phyloP scores from a whole-genome alignment of 2,888 invertebrate genomes.

The Rotaria socialis region DNA sequence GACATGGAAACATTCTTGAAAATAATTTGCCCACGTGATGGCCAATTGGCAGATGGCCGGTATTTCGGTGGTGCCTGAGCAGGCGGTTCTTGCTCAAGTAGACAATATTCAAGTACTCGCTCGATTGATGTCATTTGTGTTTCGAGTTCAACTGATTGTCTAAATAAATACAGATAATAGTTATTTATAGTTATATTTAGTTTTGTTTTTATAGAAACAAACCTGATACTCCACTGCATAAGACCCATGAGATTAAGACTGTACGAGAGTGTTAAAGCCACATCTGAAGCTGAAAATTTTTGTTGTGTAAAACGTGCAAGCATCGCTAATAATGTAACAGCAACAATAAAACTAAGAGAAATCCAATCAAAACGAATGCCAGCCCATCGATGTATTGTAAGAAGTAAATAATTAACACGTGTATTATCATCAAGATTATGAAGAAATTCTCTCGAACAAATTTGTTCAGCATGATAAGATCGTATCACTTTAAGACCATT shows the following conservation, averaged over 20 bases:
- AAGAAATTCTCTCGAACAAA: slow-evolving; percentile 60
- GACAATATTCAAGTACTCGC: slow-evolving; percentile 73
- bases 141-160: slow-evolving; percentile 65
- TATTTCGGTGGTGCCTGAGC: slow-evolving; percentile 53
- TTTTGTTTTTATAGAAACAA: no score
- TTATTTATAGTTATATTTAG: no score
- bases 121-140: slow-evolving; percentile 68
- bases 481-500: slow-evolving; percentile 6
- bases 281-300: neutral
- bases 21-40: slow-evolving; percentile 55
- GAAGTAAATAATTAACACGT: slow-evolving; percentile 83
- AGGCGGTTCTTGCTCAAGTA: slow-evolving; percentile 63
- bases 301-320: neutral
- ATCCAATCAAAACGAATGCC: slow-evolving; percentile 85
- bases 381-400: slow-evolving; percentile 83
- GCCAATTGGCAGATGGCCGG: slow-evolving; percentile 54
- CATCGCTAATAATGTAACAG: slow-evolving; percentile 66
- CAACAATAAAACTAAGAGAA: slow-evolving; percentile 76
- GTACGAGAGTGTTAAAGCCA: slow-evolving; percentile 55
- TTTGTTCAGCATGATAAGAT: neutral
- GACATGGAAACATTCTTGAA: slow-evolving; percentile 63
- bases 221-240: slow-evolving; percentile 82
- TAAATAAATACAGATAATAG: no score
- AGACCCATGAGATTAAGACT: slow-evolving; percentile 68
- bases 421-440: slow-evolving; percentile 69